These are phyloP conservation scores for Triplophysa rosa DNA, from an alignment of 2,113 vertebrate species.

Conservation along the genomic window DNA sequence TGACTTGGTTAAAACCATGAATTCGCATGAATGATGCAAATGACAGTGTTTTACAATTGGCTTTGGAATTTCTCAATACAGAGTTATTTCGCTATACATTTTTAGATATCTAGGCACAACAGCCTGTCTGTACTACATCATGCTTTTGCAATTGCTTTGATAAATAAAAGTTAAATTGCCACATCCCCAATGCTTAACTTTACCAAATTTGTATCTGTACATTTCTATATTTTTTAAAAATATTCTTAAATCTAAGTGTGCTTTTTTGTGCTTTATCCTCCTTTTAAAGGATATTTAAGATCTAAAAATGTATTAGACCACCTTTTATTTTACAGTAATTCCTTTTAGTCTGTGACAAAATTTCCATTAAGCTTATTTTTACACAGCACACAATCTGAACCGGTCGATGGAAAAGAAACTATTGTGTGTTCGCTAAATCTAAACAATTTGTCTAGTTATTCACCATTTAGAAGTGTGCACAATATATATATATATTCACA, in stretches of 20 bases:
- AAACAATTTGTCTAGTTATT: no score
- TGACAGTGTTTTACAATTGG: neutral
- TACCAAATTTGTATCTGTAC: neutral
- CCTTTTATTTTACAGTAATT: no score
- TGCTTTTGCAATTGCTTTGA: neutral
- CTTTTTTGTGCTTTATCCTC: neutral
- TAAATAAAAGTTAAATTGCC: neutral
- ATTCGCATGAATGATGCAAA: neutral
- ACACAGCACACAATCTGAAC: no score
- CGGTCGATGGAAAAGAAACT: no score
- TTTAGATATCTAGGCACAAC: neutral
- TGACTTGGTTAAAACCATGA: conserved; percentile 6
- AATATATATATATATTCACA: no score
- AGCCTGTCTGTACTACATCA: neutral
- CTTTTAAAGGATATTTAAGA: neutral
- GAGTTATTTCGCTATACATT: no score
- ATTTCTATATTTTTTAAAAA: neutral
- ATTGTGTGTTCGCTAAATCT: no score
- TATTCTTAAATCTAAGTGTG: no score
- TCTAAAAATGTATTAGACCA: neutral
- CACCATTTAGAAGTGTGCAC: no score
- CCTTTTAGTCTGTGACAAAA: no score
- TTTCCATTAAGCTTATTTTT: no score
- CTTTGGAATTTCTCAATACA: neutral
- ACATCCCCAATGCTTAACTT: neutral